Evolutionary conservation across 2,797 vertebrate genomes (phyloP), one percentile per base, ranked within the genome.

Genomic region (Zonotrichia albicollis): DNA sequence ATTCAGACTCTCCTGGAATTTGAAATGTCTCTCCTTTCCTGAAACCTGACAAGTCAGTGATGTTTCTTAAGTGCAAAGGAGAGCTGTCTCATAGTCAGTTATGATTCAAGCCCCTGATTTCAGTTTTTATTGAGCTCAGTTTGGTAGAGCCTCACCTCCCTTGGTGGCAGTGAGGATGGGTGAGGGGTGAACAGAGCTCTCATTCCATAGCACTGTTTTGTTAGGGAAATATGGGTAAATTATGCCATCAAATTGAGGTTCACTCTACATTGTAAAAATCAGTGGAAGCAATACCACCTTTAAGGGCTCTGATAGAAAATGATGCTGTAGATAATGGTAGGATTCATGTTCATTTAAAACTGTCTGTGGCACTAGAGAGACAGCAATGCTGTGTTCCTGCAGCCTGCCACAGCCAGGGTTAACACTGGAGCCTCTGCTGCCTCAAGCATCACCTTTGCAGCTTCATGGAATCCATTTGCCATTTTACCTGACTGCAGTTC

Each of bases 121-220:
- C 46, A 61, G 65, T 18, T 71, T 29, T 14, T 3, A 5, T 1
- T 25, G 6, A 22, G 58, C 40, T 89, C 29, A 4, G 29, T 55
- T 72, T 5, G n/a, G n/a, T n/a, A 3, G 13, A 55, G 43, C 43
- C 30, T 83, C 40, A 0, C 8, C 8, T 36, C 55, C 19, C 38
- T 10, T 40, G 74, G 61, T 40, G 71, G 27, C 78, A 70, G 42
- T 6, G 2, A 16, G 11, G 32, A 7, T 3, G 0, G 1, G 25
- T 21, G 42, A 70, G 75, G 0, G 20, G 15, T 8, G n/a, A 72
- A 58, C 70, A 84, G 65, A 45, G 64, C 23, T 16, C 68, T n/a
- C 6, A 0, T 23, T n/a, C 48, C 20, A 2, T 2, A 1, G 9
- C 30, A 3, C 58, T 16, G 22, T 6, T 70, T 4, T 43, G 2